Percentiles rank a stretch among this genome's conserved stretches.
phyloP scores from a whole-genome alignment of 2,113 vertebrate genomes.

The Leuciscus idus region DNA sequence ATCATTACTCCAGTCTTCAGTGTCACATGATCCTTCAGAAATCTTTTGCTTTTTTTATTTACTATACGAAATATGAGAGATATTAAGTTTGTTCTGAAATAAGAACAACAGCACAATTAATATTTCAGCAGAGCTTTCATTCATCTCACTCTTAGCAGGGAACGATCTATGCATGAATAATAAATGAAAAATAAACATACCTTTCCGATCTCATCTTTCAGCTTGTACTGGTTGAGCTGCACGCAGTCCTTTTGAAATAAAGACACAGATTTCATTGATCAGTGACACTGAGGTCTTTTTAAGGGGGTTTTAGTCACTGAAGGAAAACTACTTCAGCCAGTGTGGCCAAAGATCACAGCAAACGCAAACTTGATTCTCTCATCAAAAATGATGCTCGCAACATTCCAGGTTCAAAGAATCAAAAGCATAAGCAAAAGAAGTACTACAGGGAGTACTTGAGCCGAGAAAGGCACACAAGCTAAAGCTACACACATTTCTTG shows the following conservation, averaged over 20 bases:
- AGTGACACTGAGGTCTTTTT: background rate
- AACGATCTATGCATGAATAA: slow-evolving; percentile 19
- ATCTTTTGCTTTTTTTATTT: background rate
- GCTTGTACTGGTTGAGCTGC: slow-evolving; percentile 96
- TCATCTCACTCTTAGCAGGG: background rate
- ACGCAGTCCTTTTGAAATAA: slow-evolving; percentile 86
- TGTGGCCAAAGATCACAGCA: slow-evolving; percentile 19
- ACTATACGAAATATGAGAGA: background rate
- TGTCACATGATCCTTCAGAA: background rate
- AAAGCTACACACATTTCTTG: slow-evolving; percentile 10
- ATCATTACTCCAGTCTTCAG: background rate
- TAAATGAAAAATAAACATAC: slow-evolving; percentile 72
- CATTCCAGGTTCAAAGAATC: background rate
- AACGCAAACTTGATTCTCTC: background rate
- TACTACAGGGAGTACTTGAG: background rate
- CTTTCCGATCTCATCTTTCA: slow-evolving; percentile 99
- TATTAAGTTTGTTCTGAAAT: background rate
- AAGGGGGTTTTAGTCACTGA: background rate
- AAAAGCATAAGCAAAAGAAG: background rate
- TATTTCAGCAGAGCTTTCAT: background rate
- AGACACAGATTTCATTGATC: background rate
- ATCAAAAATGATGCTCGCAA: background rate
- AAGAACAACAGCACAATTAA: background rate
- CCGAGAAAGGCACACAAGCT: slow-evolving; percentile 5
- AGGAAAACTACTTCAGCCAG: background rate